Conservation (phyloP, 1,140 invertebrate genomes). For the Mylabris phalerata region DNA sequence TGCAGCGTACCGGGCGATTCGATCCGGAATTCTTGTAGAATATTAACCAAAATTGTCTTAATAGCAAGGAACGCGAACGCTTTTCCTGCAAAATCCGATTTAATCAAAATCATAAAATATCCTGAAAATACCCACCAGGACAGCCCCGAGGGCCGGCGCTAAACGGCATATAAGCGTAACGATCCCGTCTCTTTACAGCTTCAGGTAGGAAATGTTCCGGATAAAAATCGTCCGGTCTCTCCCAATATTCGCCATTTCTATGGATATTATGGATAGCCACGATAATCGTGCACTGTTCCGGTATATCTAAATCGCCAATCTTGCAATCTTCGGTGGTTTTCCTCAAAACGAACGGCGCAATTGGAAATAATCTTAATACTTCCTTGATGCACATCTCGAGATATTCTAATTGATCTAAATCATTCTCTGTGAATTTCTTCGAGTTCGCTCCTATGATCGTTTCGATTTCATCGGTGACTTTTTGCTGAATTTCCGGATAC, state of each 20-base stretch:
- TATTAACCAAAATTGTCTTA: slow-evolving; percentile 1
- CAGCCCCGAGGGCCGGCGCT: slow-evolving; percentile 59
- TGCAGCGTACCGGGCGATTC: slow-evolving; percentile 2
- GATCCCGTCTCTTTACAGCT: slow-evolving; percentile 43
- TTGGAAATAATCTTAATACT: slow-evolving; percentile 8
- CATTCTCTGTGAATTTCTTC: neutral
- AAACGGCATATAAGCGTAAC: slow-evolving; percentile 56
- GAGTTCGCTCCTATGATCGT: neutral
- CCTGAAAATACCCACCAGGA: slow-evolving; percentile 43
- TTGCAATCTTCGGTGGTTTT: slow-evolving; percentile 28
- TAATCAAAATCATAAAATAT: neutral
- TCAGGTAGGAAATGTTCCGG: slow-evolving; percentile 64
- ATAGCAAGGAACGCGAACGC: neutral
- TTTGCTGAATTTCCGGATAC: slow-evolving; percentile 15
- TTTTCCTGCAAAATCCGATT: neutral
- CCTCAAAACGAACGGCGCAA: slow-evolving; percentile 2
- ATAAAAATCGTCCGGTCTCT: slow-evolving; percentile 54
- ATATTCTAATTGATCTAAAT: slow-evolving; percentile 1
- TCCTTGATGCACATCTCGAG: slow-evolving; percentile 17
- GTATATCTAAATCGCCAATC: neutral
- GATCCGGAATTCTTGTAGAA: slow-evolving; percentile 1
- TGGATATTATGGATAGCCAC: slow-evolving; percentile 1
- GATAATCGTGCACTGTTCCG: neutral
- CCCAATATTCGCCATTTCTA: neutral
- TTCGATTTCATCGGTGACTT: slow-evolving; percentile 1